Evolutionary conservation across 1,140 invertebrate species (phyloP), one percentile per base, ranked within the genome.

Genomic region (Elymnias hypermnestra): DNA sequence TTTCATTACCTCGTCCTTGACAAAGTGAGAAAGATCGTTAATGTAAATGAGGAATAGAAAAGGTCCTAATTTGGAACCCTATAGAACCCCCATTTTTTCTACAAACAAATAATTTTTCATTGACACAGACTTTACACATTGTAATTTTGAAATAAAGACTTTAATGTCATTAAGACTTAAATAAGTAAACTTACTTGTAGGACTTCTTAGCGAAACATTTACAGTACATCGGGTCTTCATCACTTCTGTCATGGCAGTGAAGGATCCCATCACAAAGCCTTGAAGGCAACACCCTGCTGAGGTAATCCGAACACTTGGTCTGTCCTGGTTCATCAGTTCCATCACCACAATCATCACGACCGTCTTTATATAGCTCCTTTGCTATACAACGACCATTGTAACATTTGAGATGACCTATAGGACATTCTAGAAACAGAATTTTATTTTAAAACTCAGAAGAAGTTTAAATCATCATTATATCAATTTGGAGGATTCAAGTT

Each of bases 221-320:
- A 57, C 94, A 95, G 3, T 87, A 74, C 19, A 81, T 67, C 0
- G 89, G 88, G 45, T 89, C 88, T 75, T 97, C 95, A 70, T 97
- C 95, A 17, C 88, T 90, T 60, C 92, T 91, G 67, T 96, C 94
- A 28, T 87, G 84, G 66, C 95, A 97, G 68, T 96, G 91, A 14
- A 92, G 81, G 3, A 91, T 85, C 5, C 93, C 93, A 74, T 97
- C 93, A 70, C 95, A 97, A 17, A 95, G 77, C 42, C 89, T 88
- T 2, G 87, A 77, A 5, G 91, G 90, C 51, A 87, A 72, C 0
- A 91, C 90, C 7, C 92, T 78, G 41, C 88, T 88, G 39, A 95
- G 66, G 66, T 93, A 95, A 19, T 88, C 83, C 2, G 87, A 87
- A 56, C 93, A 94, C 9, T 82, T 90, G 35, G 92, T 92, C 0